Evolutionary conservation across 1,140 invertebrate genomes (phyloP).

Genomic region (Diorhabda elongata): DNA sequence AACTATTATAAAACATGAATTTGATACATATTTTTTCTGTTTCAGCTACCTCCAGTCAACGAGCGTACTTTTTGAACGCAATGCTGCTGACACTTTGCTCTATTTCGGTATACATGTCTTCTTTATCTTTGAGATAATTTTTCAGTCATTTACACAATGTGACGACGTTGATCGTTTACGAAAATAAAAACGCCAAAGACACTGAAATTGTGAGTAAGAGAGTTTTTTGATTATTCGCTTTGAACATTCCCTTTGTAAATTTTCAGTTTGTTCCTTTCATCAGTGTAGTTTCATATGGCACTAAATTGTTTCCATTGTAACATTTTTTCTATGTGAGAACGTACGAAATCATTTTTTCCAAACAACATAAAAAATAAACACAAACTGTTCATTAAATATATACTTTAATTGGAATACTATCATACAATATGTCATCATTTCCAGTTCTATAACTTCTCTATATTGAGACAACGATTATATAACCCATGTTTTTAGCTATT

Average conservation of each 20-base stretch:
- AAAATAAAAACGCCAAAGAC: conserved; percentile 32
- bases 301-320: conserved; percentile 31
- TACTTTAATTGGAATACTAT: too few species aligned
- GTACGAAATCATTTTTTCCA: neutral
- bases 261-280: conserved; percentile 22
- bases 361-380: too few species aligned
- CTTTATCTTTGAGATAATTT: conserved; percentile 30
- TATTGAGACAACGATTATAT: too few species aligned
- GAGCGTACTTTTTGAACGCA: conserved; percentile 24
- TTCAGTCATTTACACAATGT: conserved; percentile 10
- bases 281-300: conserved; percentile 42
- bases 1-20: neutral
- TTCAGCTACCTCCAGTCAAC: conserved; percentile 32
- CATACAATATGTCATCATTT: too few species aligned
- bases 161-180: conserved; percentile 11
- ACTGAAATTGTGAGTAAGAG: conserved; percentile 23
- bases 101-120: conserved; percentile 20
- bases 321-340: neutral
- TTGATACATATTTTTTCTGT: neutral
- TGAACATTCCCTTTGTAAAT: conserved; percentile 31
- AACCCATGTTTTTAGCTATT: too few species aligned
- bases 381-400: too few species aligned
- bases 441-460: too few species aligned
- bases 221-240: conserved; percentile 20
- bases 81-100: conserved; percentile 27